A percentile compares a stretch with the other conserved stretches of the same genome.
Conservation (phyloP, 1,140 invertebrate species). For the Lethocerus indicus region DNA sequence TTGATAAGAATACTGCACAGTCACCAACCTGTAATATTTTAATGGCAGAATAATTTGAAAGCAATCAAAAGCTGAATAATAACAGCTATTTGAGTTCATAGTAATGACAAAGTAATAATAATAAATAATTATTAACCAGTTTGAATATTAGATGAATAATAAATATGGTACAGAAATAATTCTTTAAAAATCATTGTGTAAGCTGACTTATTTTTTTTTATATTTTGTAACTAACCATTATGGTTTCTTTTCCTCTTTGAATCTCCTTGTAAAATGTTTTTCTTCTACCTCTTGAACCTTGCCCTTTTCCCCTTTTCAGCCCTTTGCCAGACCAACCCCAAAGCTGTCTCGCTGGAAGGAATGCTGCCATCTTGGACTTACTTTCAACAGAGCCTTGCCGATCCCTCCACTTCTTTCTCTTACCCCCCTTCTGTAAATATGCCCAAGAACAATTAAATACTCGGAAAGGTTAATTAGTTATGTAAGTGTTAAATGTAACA, state of each 20-base stretch:
- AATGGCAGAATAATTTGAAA: too few relatives aligned
- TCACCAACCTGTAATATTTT: constrained; percentile 70
- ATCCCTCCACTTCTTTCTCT: constrained; percentile 31
- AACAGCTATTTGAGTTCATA: too few relatives aligned
- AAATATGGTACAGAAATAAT: too few relatives aligned
- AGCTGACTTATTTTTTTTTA: constrained; percentile 1
- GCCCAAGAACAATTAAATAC: too few relatives aligned
- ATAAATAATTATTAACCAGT: too few relatives aligned
- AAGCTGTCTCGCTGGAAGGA: constrained; percentile 61
- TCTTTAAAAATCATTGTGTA: too few relatives aligned
- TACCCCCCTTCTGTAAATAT: constrained; percentile 12
- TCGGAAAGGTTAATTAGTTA: too few relatives aligned
- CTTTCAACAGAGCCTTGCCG: constrained; percentile 45
- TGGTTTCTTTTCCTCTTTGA: constrained; percentile 63
- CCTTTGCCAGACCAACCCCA: constrained; percentile 81
- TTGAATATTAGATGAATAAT: too few relatives aligned
- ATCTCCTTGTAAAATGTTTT: constrained; percentile 84
- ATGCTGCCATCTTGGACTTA: constrained; percentile 69
- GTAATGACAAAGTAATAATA: too few relatives aligned
- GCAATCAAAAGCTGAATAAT: too few relatives aligned
- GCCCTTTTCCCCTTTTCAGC: constrained; percentile 39
- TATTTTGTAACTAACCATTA: constrained; percentile 38
- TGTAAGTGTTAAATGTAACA: too few relatives aligned
- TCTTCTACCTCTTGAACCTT: constrained; percentile 64
- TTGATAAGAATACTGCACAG: constrained; percentile 79